Percentiles rank a stretch among this genome's conserved stretches.
Evolutionary conservation across 2,797 vertebrate genomes (phyloP).

Genomic region (Psittacula derbiana): DNA sequence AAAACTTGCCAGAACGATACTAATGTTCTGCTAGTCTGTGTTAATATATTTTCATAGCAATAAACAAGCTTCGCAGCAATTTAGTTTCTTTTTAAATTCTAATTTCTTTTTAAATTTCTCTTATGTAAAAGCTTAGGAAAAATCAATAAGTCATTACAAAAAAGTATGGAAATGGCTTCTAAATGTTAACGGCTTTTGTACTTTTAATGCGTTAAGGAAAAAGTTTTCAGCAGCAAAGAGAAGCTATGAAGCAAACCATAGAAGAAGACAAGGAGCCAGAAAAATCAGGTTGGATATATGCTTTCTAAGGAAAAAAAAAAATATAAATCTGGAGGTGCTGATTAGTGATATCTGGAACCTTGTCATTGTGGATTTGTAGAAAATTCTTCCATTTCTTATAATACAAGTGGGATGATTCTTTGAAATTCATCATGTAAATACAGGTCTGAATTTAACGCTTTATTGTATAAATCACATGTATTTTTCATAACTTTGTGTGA

Average conservation of each 20-base stretch:
- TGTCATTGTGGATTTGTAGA: neutral
- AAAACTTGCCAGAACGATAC: neutral
- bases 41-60: neutral
- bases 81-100: neutral
- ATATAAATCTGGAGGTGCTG: neutral
- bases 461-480: fast-evolving
- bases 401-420: neutral
- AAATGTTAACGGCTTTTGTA: neutral
- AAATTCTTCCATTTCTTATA: neutral
- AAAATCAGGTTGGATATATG: conserved; percentile 78
- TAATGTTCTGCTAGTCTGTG: neutral
- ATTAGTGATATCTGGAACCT: neutral
- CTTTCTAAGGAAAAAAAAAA: neutral
- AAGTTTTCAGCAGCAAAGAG: conserved; percentile 97
- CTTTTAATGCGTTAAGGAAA: conserved; percentile 80
- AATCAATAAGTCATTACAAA: neutral
- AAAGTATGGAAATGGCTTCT: neutral
- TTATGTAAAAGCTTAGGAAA: neutral
- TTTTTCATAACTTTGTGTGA: neutral
- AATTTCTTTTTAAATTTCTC: neutral
- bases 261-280: conserved; percentile 90
- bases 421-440: neutral
- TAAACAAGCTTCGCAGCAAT: neutral
- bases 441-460: neutral
- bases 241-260: conserved; percentile 95